Evolutionary conservation across 2,888 invertebrate species (phyloP).

Genomic region (Cheilosia scutellata): DNA sequence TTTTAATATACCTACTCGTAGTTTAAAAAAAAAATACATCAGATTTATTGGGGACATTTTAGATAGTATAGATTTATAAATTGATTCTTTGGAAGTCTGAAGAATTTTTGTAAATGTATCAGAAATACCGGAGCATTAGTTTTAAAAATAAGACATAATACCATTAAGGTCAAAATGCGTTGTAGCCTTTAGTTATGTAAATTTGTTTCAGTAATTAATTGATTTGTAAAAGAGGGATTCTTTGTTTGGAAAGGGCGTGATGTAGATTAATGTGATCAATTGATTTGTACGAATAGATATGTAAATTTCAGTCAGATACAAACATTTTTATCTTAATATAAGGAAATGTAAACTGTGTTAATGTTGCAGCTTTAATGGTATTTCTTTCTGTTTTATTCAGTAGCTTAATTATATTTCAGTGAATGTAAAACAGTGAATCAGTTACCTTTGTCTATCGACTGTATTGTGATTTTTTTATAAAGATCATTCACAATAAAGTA

Average conservation of each 20-base stretch:
- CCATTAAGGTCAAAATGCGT: conserved; percentile 28
- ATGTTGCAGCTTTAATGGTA: conserved; percentile 6
- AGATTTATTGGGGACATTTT: conserved; percentile 8
- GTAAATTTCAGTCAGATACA: conserved; percentile 20
- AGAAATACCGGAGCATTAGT: no score
- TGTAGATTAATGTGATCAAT: conserved; percentile 33
- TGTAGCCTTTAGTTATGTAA: conserved; percentile 29
- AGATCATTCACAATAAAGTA: background rate
- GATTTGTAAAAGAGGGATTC: conserved; percentile 22
- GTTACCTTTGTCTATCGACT: no score
- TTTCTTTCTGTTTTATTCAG: background rate
- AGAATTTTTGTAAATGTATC: no score
- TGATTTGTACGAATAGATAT: conserved; percentile 40
- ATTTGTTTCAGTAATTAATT: conserved; percentile 41
- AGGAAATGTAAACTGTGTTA: conserved; percentile 10
- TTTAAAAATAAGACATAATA: conserved; percentile 10
- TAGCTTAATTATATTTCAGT: background rate
- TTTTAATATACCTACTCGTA: conserved; percentile 3
- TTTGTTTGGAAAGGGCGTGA: conserved; percentile 35
- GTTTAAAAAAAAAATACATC: background rate
- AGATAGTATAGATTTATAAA: no score
- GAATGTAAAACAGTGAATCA: no score
- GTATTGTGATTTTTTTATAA: background rate
- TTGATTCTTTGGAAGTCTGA: no score
- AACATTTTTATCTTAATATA: conserved; percentile 3